Percentiles rank a stretch among this genome's conserved stretches.
Conservation (phyloP, 1,140 invertebrate species). For the Pogonomyrmex californicus region DNA sequence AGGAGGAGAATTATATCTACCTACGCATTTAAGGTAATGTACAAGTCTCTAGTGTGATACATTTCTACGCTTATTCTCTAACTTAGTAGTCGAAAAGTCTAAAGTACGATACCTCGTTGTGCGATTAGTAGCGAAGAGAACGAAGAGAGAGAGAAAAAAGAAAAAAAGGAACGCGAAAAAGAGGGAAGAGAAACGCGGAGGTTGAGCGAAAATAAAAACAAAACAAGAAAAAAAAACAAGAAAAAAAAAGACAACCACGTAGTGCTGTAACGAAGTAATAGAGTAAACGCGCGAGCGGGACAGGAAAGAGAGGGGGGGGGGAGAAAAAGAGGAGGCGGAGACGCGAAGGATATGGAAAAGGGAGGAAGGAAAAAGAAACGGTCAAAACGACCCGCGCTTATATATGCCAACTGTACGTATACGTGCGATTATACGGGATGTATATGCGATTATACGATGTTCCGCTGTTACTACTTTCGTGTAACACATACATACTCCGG, state of each 20-base stretch:
- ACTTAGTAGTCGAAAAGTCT: constrained; percentile 81
- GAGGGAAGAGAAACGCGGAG: constrained; percentile 4
- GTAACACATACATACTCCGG: background rate
- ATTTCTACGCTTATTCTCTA: constrained; percentile 83
- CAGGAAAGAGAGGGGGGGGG: background rate
- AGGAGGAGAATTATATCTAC: constrained; percentile 75
- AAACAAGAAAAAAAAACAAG: background rate
- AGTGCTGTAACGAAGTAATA: constrained; percentile 67
- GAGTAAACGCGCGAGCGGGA: constrained; percentile 53
- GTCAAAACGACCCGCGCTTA: constrained; percentile 52
- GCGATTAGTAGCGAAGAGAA: constrained; percentile 65
- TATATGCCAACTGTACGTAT: constrained; percentile 47
- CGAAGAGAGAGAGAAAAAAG: background rate
- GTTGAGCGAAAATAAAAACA: constrained; percentile 38
- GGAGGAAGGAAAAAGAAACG: constrained; percentile 36
- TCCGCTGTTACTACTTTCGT: constrained; percentile 20
- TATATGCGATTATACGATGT: too few relatives aligned
- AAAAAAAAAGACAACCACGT: background rate
- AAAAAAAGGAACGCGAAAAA: background rate
- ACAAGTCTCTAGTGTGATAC: constrained; percentile 84
- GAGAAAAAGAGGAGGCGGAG: background rate
- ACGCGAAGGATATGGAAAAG: constrained; percentile 23
- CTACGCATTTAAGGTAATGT: constrained; percentile 82
- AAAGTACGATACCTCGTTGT: constrained; percentile 77
- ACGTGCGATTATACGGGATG: constrained; percentile 14